phyloP scores from a whole-genome alignment of 2,888 invertebrate genomes.

The Lysandra coridon region DNA sequence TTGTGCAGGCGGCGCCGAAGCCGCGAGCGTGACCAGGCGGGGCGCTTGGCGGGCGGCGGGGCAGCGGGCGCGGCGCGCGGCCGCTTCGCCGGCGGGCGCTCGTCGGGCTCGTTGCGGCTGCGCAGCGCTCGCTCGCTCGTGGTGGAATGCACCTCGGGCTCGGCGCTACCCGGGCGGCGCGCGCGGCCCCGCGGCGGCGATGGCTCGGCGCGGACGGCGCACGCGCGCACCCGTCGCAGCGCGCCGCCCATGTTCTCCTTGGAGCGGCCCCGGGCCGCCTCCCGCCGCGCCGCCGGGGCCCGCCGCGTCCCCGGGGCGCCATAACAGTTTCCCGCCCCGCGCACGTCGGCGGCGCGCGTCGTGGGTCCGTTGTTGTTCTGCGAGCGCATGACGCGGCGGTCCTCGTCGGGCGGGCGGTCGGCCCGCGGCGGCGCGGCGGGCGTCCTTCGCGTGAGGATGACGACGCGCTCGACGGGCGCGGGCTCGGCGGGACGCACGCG shows the following conservation, averaged over 20 bases:
- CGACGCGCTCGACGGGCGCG: constrained; percentile 56
- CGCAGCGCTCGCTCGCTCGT: constrained; percentile 46
- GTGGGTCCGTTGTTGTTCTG: constrained; percentile 36
- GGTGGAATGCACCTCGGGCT: constrained; percentile 60
- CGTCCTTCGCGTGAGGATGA: constrained; percentile 60
- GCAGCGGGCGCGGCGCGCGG: constrained; percentile 63
- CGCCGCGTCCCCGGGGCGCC: constrained; percentile 71
- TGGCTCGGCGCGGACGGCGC: constrained; percentile 53
- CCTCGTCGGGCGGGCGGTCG: constrained; percentile 41
- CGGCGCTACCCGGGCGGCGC: constrained; percentile 51
- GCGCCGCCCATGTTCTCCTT: constrained; percentile 72
- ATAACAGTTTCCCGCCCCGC: constrained; percentile 65
- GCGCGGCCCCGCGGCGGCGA: constrained; percentile 46
- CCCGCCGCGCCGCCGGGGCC: constrained; percentile 63
- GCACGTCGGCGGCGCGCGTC: constrained; percentile 41
- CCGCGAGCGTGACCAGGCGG: constrained; percentile 62
- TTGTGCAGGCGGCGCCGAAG: constrained; percentile 68
- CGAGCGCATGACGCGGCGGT: constrained; percentile 42
- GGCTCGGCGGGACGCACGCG: constrained; percentile 40
- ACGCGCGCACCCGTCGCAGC: constrained; percentile 58
- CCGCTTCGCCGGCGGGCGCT: constrained; percentile 42
- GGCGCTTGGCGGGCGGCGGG: constrained; percentile 65
- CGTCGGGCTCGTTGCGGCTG: constrained; percentile 48
- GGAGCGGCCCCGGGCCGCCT: constrained; percentile 56
- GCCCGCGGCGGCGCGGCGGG: constrained; percentile 44